Percentiles rank a stretch among this genome's conserved stretches.
These are phyloP conservation scores for Sebastes trivittatus DNA, from an alignment of 2,797 vertebrate species.

Conservation along the genomic window DNA sequence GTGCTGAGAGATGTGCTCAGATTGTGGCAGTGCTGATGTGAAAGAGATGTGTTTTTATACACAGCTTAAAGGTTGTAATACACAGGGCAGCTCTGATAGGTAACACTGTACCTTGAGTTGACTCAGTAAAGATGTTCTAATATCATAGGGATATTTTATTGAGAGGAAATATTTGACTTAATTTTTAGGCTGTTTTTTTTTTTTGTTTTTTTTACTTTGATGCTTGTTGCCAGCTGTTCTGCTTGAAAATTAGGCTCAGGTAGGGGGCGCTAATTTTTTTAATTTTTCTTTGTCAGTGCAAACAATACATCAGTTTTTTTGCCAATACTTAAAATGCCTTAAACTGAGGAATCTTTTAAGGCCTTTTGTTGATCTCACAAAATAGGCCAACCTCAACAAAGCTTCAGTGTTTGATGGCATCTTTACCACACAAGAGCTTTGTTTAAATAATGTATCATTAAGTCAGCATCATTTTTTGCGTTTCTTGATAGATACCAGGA, in stretches of 20 bases:
- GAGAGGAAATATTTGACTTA: neutral
- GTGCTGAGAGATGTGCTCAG: conserved; percentile 52
- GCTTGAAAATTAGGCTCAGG: neutral
- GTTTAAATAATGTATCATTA: neutral
- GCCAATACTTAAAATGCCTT: neutral
- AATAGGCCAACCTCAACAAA: conserved; percentile 1
- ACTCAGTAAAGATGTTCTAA: conserved; percentile 19
- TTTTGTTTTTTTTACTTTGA: neutral
- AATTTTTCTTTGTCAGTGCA: neutral
- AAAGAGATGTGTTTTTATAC: conserved; percentile 44
- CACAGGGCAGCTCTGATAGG: conserved; percentile 20
- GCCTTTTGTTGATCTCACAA: neutral
- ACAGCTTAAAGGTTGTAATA: conserved; percentile 47
- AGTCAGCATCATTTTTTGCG: neutral
- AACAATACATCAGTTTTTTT: neutral
- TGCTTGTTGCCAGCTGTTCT: neutral
- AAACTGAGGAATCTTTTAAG: neutral
- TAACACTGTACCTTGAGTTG: conserved; percentile 24
- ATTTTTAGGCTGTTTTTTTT: neutral
- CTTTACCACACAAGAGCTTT: neutral
- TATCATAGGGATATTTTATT: conserved; percentile 21
- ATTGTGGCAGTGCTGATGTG: conserved; percentile 44
- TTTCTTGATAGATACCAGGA: neutral
- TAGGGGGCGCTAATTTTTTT: neutral
- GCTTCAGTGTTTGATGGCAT: neutral